Evolutionary conservation across 2,888 invertebrate species (phyloP).

Genomic region (Zygaena filipendulae): DNA sequence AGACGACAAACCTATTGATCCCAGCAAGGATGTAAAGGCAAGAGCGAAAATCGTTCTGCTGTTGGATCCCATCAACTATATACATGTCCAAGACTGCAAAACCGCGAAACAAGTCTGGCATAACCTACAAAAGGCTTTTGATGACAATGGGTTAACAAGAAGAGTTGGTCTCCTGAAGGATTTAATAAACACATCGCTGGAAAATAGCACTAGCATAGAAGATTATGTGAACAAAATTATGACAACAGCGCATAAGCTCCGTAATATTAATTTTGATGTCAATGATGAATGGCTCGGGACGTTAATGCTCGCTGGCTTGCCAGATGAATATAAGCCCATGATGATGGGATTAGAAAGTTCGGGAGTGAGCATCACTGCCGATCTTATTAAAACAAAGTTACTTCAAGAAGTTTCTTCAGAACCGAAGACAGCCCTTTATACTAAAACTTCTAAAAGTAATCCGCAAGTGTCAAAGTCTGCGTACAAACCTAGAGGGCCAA

Average conservation of each 20-base stretch:
- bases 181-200: slow-evolving; percentile 11
- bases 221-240: slow-evolving; percentile 14
- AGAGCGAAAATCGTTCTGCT: slow-evolving; percentile 11
- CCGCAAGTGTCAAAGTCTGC: no score
- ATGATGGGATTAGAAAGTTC: slow-evolving; percentile 14
- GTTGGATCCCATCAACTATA: slow-evolving; percentile 13
- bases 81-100: slow-evolving; percentile 14
- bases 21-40: slow-evolving; percentile 6
- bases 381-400: slow-evolving; percentile 2
- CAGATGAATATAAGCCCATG: slow-evolving; percentile 14
- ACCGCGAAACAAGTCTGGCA: slow-evolving; percentile 17
- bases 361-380: slow-evolving; percentile 1
- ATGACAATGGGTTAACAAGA: slow-evolving; percentile 9
- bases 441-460: no score
- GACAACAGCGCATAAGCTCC: slow-evolving; percentile 11
- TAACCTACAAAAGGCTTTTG: slow-evolving; percentile 10
- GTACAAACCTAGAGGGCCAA: slow-evolving; percentile 13
- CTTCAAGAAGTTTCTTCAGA: slow-evolving; percentile 1
- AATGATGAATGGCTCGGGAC: slow-evolving; percentile 17
- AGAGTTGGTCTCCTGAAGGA: slow-evolving; percentile 12
- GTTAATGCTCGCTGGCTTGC: slow-evolving; percentile 13
- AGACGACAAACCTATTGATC: neutral
- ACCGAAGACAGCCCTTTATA: no score
- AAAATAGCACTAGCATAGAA: slow-evolving; percentile 9
- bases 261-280: slow-evolving; percentile 14